Base-by-base conservation (phyloP, 2,888 invertebrate genomes). In the Linyphia triangularis region DNA sequence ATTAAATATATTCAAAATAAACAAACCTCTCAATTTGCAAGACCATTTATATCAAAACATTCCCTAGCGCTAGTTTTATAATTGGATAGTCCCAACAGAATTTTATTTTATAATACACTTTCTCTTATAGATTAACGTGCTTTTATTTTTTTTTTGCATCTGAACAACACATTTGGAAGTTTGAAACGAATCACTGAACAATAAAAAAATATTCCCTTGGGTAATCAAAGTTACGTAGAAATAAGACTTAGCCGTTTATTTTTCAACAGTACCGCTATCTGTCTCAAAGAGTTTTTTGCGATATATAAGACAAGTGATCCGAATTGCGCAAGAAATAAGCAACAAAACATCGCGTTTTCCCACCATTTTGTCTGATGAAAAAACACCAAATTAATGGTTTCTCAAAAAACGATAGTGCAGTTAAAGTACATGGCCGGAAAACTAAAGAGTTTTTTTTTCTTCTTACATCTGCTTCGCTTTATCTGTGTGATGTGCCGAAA, bases 331-430 rank as follows among this genome's bases (percentile, higher is more conserved):
- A 33, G 70, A 81, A 70, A 69, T 9, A 69, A 19, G 43, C 5
- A 26, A 57, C 33, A 37, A 40, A 63, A 40, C 63, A 61, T 16
- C 22, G 40, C 61, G 37, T 43, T 77, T 77, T 77, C 77, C 77
- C 77, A 77, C 77, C 77, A 33, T 40, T 40, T 43, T 2, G 33
- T 59, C 22, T 77, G 77, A 77, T 77, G 77, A 77, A 59, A 70
- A 77, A 77, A 77, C 59, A 37, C 33, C 63, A 77, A 77, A 77
- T 77, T 77, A 77, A 77, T 77, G 77, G 77, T 77, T 77, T 77
- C 61, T 16, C 24, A 63, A 61, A 61, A 77, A 33, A 22, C 37
- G 40, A 37, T 24, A 33, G 26, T 16, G 33, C 61, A 61, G 40
- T 40, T 37, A 33, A 63, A 63, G 77, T 63, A 77, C 77, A 77